These are phyloP conservation scores for Rhombomys opimus DNA, from an alignment of 2,113 vertebrate species.

Conservation along the genomic window DNA sequence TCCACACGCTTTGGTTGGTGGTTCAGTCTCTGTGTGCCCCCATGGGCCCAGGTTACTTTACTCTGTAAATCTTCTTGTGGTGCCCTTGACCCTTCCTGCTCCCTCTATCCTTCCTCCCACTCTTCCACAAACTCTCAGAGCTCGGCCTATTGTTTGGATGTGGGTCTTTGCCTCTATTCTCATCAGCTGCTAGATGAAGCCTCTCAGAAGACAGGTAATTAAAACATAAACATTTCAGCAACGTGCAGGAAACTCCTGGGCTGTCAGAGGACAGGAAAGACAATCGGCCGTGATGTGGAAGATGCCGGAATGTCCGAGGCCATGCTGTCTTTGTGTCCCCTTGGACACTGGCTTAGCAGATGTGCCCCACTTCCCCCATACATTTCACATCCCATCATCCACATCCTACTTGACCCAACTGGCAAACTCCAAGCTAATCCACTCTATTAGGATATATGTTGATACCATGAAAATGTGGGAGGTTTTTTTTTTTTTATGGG, in stretches of 20 bases:
- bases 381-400: not conserved
- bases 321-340: not conserved
- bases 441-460: not conserved
- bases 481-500: not conserved
- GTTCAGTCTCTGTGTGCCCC: too few species aligned
- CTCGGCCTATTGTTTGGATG: too few species aligned
- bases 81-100: too few species aligned
- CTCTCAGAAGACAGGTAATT: not conserved
- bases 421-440: constrained; percentile 13
- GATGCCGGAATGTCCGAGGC: not conserved
- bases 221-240: not conserved
- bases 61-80: too few species aligned
- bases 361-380: not conserved
- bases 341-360: not conserved
- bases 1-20: too few species aligned
- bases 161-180: too few species aligned
- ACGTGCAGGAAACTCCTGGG: not conserved
- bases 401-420: not conserved
- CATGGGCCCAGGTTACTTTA: too few species aligned
- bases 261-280: not conserved
- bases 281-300: not conserved
- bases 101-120: too few species aligned
- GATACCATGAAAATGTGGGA: not conserved
- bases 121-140: too few species aligned
- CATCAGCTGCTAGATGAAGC: too few species aligned